These are phyloP conservation scores for Macrobrachium rosenbergii DNA, from an alignment of 1,140 invertebrate species.

Conservation along the genomic window DNA sequence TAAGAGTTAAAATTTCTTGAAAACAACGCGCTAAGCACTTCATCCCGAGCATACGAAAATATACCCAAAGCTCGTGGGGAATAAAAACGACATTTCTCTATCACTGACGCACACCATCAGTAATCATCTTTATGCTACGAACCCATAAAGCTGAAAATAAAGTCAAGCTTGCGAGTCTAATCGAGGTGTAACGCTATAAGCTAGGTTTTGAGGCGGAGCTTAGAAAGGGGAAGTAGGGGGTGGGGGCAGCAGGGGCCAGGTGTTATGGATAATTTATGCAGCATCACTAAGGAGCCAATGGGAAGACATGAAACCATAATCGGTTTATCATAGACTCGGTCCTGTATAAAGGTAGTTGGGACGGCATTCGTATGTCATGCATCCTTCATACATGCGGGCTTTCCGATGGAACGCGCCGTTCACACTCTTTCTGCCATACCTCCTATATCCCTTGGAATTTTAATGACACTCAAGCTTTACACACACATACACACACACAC, in stretches of 20 bases:
- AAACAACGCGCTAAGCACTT: no score
- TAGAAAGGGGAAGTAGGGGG: constrained; percentile 31
- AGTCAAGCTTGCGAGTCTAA: neutral
- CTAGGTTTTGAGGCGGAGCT: neutral
- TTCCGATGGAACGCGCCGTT: neutral
- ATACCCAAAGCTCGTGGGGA: no score
- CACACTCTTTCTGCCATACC: no score
- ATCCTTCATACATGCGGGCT: constrained; percentile 34
- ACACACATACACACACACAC: no score
- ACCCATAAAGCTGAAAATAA: constrained; percentile 25
- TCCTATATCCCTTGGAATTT: no score
- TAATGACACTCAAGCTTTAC: no score
- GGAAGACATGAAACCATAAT: constrained; percentile 33
- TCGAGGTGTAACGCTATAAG: neutral
- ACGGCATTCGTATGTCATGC: neutral
- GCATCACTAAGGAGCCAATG: constrained; percentile 44
- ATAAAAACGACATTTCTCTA: no score
- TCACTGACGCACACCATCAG: no score
- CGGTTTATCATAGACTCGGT: constrained; percentile 38
- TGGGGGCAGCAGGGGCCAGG: constrained; percentile 27
- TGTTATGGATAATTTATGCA: constrained; percentile 23
- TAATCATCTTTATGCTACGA: no score
- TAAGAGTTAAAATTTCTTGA: no score
- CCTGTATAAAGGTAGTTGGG: no score
- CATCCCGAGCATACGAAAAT: no score